Evolutionary conservation across 1,140 invertebrate species (phyloP).

Genomic region (Episyrphus balteatus): DNA sequence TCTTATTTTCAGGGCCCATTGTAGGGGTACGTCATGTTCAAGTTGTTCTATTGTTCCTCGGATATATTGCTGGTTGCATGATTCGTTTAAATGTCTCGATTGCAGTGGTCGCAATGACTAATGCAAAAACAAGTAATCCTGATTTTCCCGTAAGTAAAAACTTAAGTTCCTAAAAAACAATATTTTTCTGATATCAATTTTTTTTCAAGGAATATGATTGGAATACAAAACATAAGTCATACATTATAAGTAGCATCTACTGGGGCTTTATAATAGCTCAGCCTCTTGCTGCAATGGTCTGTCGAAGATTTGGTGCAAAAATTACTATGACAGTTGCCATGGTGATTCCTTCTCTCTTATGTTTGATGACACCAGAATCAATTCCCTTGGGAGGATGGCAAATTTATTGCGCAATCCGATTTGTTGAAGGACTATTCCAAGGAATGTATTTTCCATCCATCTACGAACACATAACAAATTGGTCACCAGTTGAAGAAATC

Average conservation of each 20-base stretch:
- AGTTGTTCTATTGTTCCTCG: conserved; percentile 23
- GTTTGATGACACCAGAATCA: conserved; percentile 37
- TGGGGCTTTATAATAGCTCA: conserved; percentile 45
- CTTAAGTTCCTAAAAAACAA: too few species aligned
- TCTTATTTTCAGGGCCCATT: conserved; percentile 22
- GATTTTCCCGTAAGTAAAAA: conserved; percentile 24
- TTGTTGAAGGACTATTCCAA: conserved; percentile 66
- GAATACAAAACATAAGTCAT: conserved; percentile 39
- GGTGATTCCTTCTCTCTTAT: conserved; percentile 35
- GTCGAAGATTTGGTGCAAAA: conserved; percentile 53
- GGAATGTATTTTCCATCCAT: conserved; percentile 69
- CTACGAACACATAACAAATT: conserved; percentile 44
- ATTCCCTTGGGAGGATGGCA: conserved; percentile 42
- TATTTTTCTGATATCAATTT: too few species aligned
- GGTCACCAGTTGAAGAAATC: conserved; percentile 44
- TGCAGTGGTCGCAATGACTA: conserved; percentile 32
- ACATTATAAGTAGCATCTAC: conserved; percentile 55
- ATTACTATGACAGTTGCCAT: conserved; percentile 47
- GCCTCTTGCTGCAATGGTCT: conserved; percentile 57
- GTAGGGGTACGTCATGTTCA: conserved; percentile 27
- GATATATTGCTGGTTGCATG: conserved; percentile 26
- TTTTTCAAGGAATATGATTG: conserved; percentile 40
- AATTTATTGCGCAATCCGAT: conserved; percentile 48
- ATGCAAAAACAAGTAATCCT: conserved; percentile 24
- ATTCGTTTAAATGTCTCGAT: conserved; percentile 26